Percentiles rank a stretch among this genome's conserved stretches.
Evolutionary conservation across 2,113 vertebrate species (phyloP).

Genomic region (Rhabdornis inornatus): DNA sequence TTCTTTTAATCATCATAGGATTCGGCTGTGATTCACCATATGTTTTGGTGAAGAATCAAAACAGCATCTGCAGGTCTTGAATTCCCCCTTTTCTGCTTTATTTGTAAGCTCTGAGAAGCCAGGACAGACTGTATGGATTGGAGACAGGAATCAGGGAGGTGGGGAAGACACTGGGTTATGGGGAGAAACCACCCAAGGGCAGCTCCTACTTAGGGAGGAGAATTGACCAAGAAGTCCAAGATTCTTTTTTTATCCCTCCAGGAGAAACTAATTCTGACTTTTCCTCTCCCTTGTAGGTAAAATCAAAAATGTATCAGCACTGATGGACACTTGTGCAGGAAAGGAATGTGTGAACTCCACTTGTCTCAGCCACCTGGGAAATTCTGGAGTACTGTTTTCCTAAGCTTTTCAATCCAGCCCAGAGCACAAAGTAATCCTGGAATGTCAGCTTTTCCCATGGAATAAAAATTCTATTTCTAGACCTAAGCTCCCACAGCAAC

Average conservation of each 20-base stretch:
- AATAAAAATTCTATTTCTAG: slow-evolving; percentile 15
- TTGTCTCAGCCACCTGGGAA: neutral
- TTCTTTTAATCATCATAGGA: slow-evolving; percentile 27
- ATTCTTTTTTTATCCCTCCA: neutral
- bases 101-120: neutral
- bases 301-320: neutral
- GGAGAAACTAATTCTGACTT: neutral
- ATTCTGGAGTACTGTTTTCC: neutral
- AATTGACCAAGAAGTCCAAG: neutral
- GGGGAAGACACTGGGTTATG: neutral
- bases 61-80: slow-evolving; percentile 21
- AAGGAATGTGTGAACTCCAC: neutral
- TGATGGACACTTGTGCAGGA: neutral
- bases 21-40: slow-evolving; percentile 5
- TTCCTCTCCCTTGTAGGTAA: neutral
- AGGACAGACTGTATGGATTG: neutral
- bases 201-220: neutral
- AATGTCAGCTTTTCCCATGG: neutral
- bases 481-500: neutral
- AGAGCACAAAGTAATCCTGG: neutral
- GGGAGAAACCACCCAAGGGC: neutral
- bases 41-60: slow-evolving; percentile 22
- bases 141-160: neutral
- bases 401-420: neutral
- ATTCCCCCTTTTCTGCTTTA: neutral